A percentile compares a stretch with the other conserved stretches of the same genome.
phyloP scores from a whole-genome alignment of 2,888 invertebrate genomes.

The Pheosia gnoma region DNA sequence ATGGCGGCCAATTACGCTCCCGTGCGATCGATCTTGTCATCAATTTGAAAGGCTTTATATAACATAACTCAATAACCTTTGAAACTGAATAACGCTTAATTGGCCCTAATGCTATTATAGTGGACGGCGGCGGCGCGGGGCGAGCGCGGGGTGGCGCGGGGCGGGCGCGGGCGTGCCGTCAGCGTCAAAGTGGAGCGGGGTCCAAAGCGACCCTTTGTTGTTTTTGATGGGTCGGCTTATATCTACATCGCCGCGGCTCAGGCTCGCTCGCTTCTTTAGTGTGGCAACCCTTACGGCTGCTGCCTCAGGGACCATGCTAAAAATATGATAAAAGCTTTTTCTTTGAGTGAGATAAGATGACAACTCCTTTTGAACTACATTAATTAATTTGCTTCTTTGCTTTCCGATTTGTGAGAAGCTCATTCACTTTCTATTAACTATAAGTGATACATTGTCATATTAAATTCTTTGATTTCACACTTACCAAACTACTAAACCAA shows the following conservation, averaged over 20 bases:
- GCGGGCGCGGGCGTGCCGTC: too few species aligned
- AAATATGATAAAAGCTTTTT: neutral
- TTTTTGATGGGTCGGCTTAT: neutral
- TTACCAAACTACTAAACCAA: too few species aligned
- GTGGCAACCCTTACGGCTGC: neutral
- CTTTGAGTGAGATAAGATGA: neutral
- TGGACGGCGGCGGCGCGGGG: neutral
- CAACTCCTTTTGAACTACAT: too few species aligned
- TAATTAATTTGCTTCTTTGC: too few species aligned
- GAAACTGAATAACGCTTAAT: neutral
- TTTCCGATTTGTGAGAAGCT: too few species aligned
- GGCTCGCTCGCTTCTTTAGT: neutral
- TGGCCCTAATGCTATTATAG: constrained; percentile 1
- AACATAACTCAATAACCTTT: neutral
- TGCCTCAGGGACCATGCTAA: neutral
- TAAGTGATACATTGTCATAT: too few species aligned
- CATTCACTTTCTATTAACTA: too few species aligned
- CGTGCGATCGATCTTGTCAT: neutral
- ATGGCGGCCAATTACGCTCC: neutral
- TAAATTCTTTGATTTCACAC: too few species aligned
- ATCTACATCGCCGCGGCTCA: neutral
- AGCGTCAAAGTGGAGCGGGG: neutral
- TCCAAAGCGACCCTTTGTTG: constrained; percentile 2
- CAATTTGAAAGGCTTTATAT: neutral
- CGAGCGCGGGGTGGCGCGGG: neutral